Evolutionary conservation across 1,140 invertebrate species (phyloP).

Genomic region (Papilio aristodemus): DNA sequence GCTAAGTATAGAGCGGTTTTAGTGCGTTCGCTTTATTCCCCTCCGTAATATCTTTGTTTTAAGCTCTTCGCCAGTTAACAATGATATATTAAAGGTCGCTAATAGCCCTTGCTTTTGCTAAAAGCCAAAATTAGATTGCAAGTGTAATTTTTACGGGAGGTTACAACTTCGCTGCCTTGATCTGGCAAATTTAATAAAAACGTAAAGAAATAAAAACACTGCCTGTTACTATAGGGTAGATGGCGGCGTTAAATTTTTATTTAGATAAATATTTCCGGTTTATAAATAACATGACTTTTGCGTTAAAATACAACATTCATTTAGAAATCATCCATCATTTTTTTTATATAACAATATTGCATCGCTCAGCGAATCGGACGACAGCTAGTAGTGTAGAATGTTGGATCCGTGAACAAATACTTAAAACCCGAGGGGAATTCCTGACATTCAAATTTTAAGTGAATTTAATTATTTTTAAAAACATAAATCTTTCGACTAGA

Average conservation of each 20-base stretch:
- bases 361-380: too few relatives aligned
- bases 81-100: conserved; percentile 19
- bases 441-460: too few relatives aligned
- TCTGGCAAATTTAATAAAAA: too few relatives aligned
- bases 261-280: too few relatives aligned
- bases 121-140: neutral
- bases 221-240: too few relatives aligned
- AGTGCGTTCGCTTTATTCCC: conserved; percentile 17
- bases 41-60: conserved; percentile 29
- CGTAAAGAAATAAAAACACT: too few relatives aligned
- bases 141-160: neutral
- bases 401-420: too few relatives aligned
- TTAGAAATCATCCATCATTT: neutral
- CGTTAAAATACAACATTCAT: too few relatives aligned
- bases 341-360: neutral
- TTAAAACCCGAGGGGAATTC: too few relatives aligned
- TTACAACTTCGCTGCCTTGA: neutral
- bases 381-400: too few relatives aligned
- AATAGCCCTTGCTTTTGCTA: conserved; percentile 2
- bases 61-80: conserved; percentile 21
- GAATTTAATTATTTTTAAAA: neutral
- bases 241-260: too few relatives aligned
- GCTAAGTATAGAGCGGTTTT: conserved; percentile 27
- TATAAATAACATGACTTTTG: too few relatives aligned
- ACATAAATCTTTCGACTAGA: neutral